Conservation (phyloP, 2,113 vertebrate genomes). For the Xenopus tropicalis region UCB_Xtro_10.0 CM004446.2:64503501-64504000, state of each 20-base stretch:
- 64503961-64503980: too few species aligned
- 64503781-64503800: conserved; percentile 32
- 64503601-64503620: too few species aligned
- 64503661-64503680: conserved; percentile 27
- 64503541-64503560: too few species aligned
- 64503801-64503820: background rate
- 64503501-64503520: too few species aligned
- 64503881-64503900: conserved; percentile 9
- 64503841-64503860: conserved; percentile 12
- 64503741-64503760: conserved; percentile 51
- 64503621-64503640: background rate
- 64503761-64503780: conserved; percentile 51
- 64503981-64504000: too few species aligned
- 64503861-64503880: conserved; percentile 16
- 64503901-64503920: background rate
- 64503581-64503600: too few species aligned
- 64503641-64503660: background rate
- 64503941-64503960: too few species aligned
- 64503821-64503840: conserved; percentile 44
- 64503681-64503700: conserved; percentile 55
- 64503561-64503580: too few species aligned
- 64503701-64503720: conserved; percentile 55
- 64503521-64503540: too few species aligned
- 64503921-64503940: too few species aligned
- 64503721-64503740: conserved; percentile 57